Base-by-base conservation (phyloP, 92 coral and sea anemone genomes). In the Porites evermanni region DNA sequence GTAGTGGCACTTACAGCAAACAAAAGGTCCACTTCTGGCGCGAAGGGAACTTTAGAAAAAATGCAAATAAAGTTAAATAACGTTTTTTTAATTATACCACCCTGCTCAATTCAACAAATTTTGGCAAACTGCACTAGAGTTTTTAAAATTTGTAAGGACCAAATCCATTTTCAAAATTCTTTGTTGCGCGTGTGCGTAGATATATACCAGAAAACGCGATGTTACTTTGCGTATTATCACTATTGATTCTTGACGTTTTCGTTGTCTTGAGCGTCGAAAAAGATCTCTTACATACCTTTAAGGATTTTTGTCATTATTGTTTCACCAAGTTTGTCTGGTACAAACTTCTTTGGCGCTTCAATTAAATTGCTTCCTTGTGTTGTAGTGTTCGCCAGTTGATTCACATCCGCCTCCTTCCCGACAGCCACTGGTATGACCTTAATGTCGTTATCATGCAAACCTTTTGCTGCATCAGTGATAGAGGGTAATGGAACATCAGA, bases 351-450 rank as follows among this genome's bases (percentile, higher is more conserved):
- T 65, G 72, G 79, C 47, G 90, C 91, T 13, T 80, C 88, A 44
- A 88, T 84, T 84, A 91, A 26, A 72, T 75, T 83, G 60, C 53
- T 72, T 53, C 85, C 68, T 69, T 88, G 80, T 66, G 65, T 74
- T 12, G 93, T 89, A 1, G 72, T 51, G 52, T 71, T 75, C 17
- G 47, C 81, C 50, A 93, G 79, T 70, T 96, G 93, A 0, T 70
- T 67, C 3, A 59, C 71, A 64, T 91, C 96, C 13, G 92, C 95
- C 74, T 95, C 95, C 59, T 60, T 71, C 23, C 95, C 98, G 38
- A 96, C 79, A 67, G 96, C 93, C 21, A 96, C 95, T 60, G 96
- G 89, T 23, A 96, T 93, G n/a, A 94, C 95, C 53, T 89, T 89
- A 6, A 96, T 64, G 44, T 80, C 92, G 38, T 58, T 54, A 19